Evolutionary conservation across 2,797 vertebrate species (phyloP).

Genomic region (Ctenopoma multispine): DNA sequence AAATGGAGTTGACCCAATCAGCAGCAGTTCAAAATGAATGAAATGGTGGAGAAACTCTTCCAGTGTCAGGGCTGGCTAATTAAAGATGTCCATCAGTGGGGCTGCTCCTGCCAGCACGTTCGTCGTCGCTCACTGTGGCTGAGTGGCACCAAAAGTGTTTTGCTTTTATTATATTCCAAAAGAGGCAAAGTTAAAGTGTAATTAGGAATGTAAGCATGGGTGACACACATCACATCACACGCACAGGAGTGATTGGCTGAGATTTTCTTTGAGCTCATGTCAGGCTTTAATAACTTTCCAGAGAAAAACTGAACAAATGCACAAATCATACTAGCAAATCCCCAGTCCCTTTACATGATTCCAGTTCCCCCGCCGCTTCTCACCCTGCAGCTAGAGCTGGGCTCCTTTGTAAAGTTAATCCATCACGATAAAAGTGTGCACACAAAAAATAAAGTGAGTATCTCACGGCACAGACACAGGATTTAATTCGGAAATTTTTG

Average conservation of each 20-base stretch:
- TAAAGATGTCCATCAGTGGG: slow-evolving; percentile 73
- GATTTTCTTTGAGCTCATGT: slow-evolving; percentile 46
- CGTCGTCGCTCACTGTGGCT: slow-evolving; percentile 41
- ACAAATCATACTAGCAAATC: slow-evolving; percentile 59
- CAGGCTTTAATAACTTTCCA: slow-evolving; percentile 69
- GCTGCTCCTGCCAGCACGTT: slow-evolving; percentile 51
- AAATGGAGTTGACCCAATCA: slow-evolving; percentile 81
- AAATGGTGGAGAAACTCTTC: slow-evolving; percentile 48
- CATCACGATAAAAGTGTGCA: slow-evolving; percentile 56
- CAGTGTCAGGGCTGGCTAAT: slow-evolving; percentile 64
- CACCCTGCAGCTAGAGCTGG: slow-evolving; percentile 35
- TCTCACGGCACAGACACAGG: slow-evolving; percentile 34
- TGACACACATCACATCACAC: slow-evolving; percentile 44
- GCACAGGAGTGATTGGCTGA: slow-evolving; percentile 50
- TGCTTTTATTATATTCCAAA: slow-evolving; percentile 66
- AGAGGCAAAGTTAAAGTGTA: slow-evolving; percentile 68
- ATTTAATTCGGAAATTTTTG: slow-evolving; percentile 52
- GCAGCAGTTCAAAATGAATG: slow-evolving; percentile 65
- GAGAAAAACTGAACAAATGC: slow-evolving; percentile 46
- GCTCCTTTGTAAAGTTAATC: slow-evolving; percentile 52
- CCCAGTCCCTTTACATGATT: slow-evolving; percentile 48
- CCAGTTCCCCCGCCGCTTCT: slow-evolving; percentile 18
- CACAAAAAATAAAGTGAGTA: slow-evolving; percentile 40
- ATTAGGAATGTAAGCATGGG: slow-evolving; percentile 62
- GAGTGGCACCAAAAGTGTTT: slow-evolving; percentile 59